These are phyloP conservation scores for Lepus timidus DNA, from an alignment of 2,113 vertebrate genomes.

Conservation along the genomic window DNA sequence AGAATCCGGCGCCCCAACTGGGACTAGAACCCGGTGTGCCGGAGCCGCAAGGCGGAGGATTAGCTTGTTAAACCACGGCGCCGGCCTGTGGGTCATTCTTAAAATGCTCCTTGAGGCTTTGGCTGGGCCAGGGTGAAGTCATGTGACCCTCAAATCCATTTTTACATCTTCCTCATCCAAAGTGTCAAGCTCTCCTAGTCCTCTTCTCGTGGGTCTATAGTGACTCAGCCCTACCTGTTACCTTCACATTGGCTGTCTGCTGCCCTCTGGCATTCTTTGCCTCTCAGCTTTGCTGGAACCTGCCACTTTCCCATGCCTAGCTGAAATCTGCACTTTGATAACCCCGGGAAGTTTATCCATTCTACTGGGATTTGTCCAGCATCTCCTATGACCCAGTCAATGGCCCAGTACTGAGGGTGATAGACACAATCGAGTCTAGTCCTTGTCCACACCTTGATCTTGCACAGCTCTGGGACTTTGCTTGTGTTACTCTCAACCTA, in stretches of 20 bases:
- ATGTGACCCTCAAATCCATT: background rate
- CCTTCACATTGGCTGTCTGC: background rate
- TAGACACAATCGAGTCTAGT: too few species aligned
- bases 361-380: background rate
- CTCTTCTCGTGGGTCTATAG: background rate
- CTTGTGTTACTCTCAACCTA: background rate
- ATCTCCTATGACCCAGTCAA: background rate
- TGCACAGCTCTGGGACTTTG: fast-evolving
- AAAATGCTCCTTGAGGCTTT: background rate
- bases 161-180: background rate
- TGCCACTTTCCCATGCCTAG: background rate
- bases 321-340: background rate
- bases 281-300: background rate
- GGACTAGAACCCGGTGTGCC: too few species aligned
- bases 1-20: too few species aligned
- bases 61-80: too few species aligned
- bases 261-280: background rate
- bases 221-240: background rate
- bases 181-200: background rate
- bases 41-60: too few species aligned
- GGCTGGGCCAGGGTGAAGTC: background rate
- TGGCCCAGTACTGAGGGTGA: fast-evolving
- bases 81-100: background rate
- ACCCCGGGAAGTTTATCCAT: background rate
- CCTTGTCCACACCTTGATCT: too few species aligned